Percentiles rank a stretch among this genome's conserved stretches.
phyloP scores from a whole-genome alignment of 1,140 invertebrate genomes.

The Prorops nasuta region DNA sequence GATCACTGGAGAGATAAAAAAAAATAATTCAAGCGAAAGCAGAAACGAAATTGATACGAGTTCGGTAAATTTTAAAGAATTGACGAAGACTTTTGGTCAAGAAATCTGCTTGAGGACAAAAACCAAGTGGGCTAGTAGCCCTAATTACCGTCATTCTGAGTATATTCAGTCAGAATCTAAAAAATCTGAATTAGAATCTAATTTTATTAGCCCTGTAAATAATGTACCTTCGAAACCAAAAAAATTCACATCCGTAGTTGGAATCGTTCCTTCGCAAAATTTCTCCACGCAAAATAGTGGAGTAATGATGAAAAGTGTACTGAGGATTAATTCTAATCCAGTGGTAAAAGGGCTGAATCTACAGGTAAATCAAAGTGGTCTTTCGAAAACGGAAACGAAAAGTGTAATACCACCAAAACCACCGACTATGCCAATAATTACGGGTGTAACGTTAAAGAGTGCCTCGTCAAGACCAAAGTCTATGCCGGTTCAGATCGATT shows the following conservation, averaged over 20 bases:
- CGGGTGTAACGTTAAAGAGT: conserved; percentile 49
- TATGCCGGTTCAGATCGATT: conserved; percentile 51
- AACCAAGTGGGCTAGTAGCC: conserved; percentile 14
- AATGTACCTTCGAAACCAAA: neutral
- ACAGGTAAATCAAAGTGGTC: conserved; percentile 3
- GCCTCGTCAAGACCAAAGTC: conserved; percentile 34
- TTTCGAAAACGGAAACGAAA: neutral
- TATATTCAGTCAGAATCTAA: conserved; percentile 1
- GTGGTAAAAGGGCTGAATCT: conserved; percentile 33
- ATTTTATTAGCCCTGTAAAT: neutral
- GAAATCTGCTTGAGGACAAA: conserved; percentile 29
- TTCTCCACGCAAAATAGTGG: conserved; percentile 4
- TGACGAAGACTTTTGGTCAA: conserved; percentile 45
- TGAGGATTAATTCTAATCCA: neutral
- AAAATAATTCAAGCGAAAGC: conserved; percentile 22
- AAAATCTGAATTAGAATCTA: neutral
- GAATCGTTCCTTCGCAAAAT: conserved; percentile 21
- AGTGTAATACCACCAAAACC: conserved; percentile 30
- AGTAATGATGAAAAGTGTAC: conserved; percentile 4
- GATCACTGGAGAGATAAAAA: conserved; percentile 35
- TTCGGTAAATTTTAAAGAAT: conserved; percentile 42
- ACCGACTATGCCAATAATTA: conserved; percentile 54
- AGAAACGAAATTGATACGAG: conserved; percentile 29
- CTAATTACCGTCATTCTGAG: conserved; percentile 31
- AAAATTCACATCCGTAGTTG: conserved; percentile 34